Evolutionary conservation across 2,113 vertebrate genomes (phyloP), one percentile per base, ranked within the genome.

Genomic region (Panthera leo): DNA sequence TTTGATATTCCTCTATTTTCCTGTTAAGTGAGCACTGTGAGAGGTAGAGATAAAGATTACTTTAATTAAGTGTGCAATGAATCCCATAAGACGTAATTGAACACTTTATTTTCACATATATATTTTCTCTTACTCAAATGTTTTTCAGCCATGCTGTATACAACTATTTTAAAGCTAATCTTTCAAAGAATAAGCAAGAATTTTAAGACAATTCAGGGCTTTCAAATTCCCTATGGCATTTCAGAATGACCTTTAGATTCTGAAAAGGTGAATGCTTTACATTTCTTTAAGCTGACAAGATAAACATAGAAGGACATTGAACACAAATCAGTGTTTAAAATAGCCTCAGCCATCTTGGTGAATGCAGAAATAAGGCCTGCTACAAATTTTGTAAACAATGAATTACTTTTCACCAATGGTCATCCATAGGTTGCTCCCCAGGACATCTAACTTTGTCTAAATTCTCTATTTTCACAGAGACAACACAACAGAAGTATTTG

Each of bases 401-500:
- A 97, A 96, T 95, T 92, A 90, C 92, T 96, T 93, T 90, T 93
- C 93, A 48, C 48, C 92, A 96, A 94, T 55, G 92, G 96, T 87
- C 95, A 98, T 92, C 84, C 85, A 94, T 11, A 73, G 55, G 87
- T 85, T 97, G 89, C 63, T 98, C 83, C 97, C 91, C 78, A 97
- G 91, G 82, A 95, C 95, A 95, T 94, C 88, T 71, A 92, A 97
- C 98, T 98, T 98, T 97, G 87, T 91, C 98, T 98, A 98, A 97
- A 96, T 97, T 95, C 73, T 97, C 83, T 98, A 8, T 97, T 98
- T 98, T 98, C 96, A 91, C 89, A 97, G 96, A 98, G 96, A 98
- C 48, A 97, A 83, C 80, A 97, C 95, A 94, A 98, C 89, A 97
- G 42, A 97, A 80, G 84, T 96, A 93, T 95, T 98, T 98, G 95